Percentiles rank a stretch among this genome's conserved stretches.
These are phyloP conservation scores for Rousettus madagascariensis DNA, from an alignment of 2,797 vertebrate genomes.

Conservation along the genomic window DNA sequence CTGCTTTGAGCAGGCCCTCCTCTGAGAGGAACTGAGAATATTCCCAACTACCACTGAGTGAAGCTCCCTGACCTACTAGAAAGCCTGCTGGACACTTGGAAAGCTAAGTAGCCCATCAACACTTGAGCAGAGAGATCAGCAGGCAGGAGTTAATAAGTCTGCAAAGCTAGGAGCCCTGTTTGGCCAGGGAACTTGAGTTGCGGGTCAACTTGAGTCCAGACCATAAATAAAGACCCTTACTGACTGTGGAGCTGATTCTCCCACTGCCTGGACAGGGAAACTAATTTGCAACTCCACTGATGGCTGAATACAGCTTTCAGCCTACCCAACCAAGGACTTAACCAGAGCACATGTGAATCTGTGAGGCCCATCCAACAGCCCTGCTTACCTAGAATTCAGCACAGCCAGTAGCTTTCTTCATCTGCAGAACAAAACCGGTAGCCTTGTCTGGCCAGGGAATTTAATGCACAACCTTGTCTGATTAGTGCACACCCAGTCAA, in stretches of 20 bases:
- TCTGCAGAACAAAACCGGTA: neutral
- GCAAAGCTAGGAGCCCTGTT: neutral
- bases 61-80: neutral
- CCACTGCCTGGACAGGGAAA: neutral
- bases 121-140: neutral
- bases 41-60: neutral
- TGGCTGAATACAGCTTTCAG: neutral
- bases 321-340: neutral
- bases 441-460: neutral
- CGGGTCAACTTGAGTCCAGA: neutral
- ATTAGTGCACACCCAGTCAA: neutral
- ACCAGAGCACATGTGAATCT: neutral
- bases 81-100: neutral
- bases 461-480: neutral
- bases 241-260: neutral
- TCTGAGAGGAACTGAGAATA: neutral
- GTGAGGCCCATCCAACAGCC: neutral
- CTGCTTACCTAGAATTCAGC: neutral
- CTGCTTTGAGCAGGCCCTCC: neutral
- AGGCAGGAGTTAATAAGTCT: neutral
- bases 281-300: neutral
- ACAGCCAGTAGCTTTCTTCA: neutral
- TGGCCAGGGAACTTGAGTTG: neutral
- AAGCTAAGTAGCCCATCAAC: neutral
- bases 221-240: neutral